phyloP scores from a whole-genome alignment of 2,888 invertebrate genomes.

The Noctua comes region DNA sequence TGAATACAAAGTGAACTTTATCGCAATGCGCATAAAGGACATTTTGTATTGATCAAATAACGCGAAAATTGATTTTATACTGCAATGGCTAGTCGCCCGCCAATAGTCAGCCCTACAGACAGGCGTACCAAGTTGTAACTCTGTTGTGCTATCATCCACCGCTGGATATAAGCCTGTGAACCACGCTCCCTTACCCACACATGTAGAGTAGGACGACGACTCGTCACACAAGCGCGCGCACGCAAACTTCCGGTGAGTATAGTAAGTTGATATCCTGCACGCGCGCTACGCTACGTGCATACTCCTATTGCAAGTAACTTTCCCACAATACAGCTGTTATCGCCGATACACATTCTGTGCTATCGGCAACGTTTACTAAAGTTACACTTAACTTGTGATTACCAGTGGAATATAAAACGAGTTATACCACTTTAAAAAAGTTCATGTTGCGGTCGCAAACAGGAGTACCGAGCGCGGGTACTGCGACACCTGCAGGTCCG shows the following conservation, averaged over 20 bases:
- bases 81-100: too few species aligned
- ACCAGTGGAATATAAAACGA: background rate
- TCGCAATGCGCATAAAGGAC: background rate
- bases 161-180: background rate
- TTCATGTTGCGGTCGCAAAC: background rate
- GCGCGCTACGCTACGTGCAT: background rate
- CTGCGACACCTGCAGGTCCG: background rate
- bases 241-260: background rate
- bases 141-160: background rate
- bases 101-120: too few species aligned
- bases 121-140: background rate
- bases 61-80: too few species aligned
- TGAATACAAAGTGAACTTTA: background rate
- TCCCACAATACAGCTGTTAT: background rate
- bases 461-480: background rate
- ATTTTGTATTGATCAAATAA: background rate
- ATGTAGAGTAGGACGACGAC: background rate
- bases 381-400: background rate
- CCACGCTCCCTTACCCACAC: background rate
- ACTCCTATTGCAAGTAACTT: background rate
- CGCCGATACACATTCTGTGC: background rate
- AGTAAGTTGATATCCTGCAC: background rate
- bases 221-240: background rate
- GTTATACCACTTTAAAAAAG: background rate
- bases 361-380: background rate